Evolutionary conservation across 2,797 vertebrate species (phyloP).

Genomic region (Clarias platycephalus): DNA sequence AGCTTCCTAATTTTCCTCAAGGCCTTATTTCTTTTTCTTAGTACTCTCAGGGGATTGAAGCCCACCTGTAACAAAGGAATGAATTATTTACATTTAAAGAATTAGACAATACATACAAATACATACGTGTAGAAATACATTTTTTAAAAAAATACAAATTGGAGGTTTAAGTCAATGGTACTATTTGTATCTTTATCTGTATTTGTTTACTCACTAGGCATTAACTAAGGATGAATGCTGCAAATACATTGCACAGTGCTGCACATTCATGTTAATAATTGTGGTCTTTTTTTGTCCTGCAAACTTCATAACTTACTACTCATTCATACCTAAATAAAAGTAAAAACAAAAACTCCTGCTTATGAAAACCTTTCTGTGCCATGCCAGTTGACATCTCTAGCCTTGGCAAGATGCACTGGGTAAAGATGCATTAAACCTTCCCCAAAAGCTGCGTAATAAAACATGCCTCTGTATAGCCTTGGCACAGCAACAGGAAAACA

Average conservation of each 20-base stretch:
- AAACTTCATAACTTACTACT: neutral
- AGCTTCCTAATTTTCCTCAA: constrained; percentile 84
- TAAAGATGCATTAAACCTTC: neutral
- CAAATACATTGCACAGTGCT: neutral
- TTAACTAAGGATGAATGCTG: neutral
- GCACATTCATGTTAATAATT: neutral
- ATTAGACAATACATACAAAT: constrained; percentile 2
- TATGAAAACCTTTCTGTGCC: neutral
- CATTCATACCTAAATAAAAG: neutral
- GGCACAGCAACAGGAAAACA: neutral
- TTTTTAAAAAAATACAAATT: neutral
- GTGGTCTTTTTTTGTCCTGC: neutral
- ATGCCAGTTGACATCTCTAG: neutral
- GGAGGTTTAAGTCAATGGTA: neutral
- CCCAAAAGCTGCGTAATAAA: neutral
- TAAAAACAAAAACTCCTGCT: neutral
- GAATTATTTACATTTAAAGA: too few species aligned
- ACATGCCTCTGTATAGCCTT: neutral
- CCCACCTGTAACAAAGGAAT: constrained; percentile 75
- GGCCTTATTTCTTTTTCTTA: constrained; percentile 92
- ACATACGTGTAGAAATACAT: neutral
- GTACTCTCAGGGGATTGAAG: constrained; percentile 84
- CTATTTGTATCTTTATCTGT: neutral
- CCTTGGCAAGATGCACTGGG: neutral
- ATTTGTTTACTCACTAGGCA: neutral